A percentile compares a stretch with the other conserved stretches of the same genome.
Conservation (phyloP, 2,113 vertebrate species). For the Callionymus lyra region DNA sequence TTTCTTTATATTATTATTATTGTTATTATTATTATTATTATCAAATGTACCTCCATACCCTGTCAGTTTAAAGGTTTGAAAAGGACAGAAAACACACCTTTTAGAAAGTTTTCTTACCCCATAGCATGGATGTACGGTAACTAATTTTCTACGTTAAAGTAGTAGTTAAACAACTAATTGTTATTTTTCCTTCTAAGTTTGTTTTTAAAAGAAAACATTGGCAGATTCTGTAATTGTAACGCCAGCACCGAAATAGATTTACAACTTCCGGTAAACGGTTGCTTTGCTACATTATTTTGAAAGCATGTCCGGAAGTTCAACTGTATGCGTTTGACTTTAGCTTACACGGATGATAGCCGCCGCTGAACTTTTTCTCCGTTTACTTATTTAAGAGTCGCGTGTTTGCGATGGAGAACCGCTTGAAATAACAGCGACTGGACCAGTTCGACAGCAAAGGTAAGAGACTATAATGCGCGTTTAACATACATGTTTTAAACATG, state of each 20-base stretch:
- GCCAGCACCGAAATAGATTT: no score
- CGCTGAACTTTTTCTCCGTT: conserved; percentile 30
- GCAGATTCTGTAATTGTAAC: not conserved
- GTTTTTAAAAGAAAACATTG: no score
- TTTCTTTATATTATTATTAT: no score
- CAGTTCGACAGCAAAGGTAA: conserved; percentile 28
- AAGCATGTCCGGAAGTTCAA: conserved; percentile 13
- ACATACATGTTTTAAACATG: conserved; percentile 1
- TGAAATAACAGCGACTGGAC: conserved; percentile 9
- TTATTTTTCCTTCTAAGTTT: no score
- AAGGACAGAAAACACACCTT: no score
- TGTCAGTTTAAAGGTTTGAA: no score
- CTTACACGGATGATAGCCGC: conserved; percentile 28
- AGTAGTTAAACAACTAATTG: no score
- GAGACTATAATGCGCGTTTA: conserved; percentile 6
- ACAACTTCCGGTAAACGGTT: not conserved
- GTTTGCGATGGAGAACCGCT: conserved; percentile 22
- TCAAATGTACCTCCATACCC: no score
- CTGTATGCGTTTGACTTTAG: conserved; percentile 9
- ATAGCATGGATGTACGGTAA: no score
- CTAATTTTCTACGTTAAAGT: no score
- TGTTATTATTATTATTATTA: no score
- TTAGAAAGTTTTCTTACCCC: no score
- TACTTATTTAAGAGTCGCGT: conserved; percentile 7
- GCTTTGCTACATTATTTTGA: conserved; percentile 20